Evolutionary conservation across 2,888 invertebrate species (phyloP), one percentile per base, ranked within the genome.

Genomic region (Microctonus brassicae): DNA sequence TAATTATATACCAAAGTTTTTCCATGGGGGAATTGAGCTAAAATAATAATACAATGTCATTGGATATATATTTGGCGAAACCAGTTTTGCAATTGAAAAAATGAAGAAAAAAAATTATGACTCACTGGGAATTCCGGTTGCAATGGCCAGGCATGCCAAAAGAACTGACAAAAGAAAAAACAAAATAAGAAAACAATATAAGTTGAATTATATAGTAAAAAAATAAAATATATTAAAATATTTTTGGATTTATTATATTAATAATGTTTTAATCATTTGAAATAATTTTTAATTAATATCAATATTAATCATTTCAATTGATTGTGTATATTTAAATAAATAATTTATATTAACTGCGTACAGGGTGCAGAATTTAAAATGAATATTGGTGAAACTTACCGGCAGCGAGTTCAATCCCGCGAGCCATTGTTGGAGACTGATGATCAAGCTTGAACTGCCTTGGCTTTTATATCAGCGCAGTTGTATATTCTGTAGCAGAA

Each of bases 1-100:
- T 88, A 89, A 39, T 85, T 81, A 79, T 88, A 89, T 55, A 85
- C 77, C 22, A 86, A 66, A 69, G 90, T 90, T 77, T 90, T 88
- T 55, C 88, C 90, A 83, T 88, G 89, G 60, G 91, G 91, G 36
- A 74, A 72, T 39, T 52, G 53, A 39, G 29, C 58, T 53, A 10
- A 4, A 34, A 17, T 17, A 17, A 47, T 17, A 47, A n/a, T 47
- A 9, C 17, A 47, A 5, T 17, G 17, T 17, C 7, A 17, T 0
- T 47, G 17, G 1, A 17, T 17, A 33, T 33, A 36, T 7, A 52
- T 29, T n/a, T n/a, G n/a, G n/a, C n/a, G 10, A 58, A 60, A 63
- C 34, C 17, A 5, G 29, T 61, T 29, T 22, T 22, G 22, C 64
- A 3, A 26, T n/a, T 13, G 6, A 24, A 20, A 26, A 63, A 53